phyloP scores from a whole-genome alignment of 2,888 invertebrate genomes.

The Scaeva pyrastri region DNA sequence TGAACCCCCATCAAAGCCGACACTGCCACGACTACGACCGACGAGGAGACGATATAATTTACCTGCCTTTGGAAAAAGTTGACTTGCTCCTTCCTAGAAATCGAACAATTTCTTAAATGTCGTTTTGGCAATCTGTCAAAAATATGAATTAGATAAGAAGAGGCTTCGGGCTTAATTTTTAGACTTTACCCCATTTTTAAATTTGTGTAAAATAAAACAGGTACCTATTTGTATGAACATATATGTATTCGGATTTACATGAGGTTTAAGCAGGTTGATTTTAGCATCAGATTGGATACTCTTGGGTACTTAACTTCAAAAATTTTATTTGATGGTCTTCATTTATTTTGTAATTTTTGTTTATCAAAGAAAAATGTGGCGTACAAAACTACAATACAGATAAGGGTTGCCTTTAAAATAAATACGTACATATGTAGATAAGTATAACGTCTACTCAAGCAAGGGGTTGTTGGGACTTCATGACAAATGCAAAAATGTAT shows the following conservation, averaged over 20 bases:
- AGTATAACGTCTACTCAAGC: not conserved
- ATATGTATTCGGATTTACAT: no score
- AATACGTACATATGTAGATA: no score
- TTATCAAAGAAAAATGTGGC: no score
- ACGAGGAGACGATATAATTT: not conserved
- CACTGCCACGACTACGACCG: no score
- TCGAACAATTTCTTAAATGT: not conserved
- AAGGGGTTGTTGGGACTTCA: conserved; percentile 21
- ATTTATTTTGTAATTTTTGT: no score
- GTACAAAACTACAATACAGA: not conserved
- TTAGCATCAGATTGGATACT: no score
- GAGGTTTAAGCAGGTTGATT: no score
- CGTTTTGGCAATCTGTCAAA: conserved; percentile 66
- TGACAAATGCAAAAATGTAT: conserved; percentile 32
- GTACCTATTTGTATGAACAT: no score
- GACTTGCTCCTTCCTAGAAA: conserved; percentile 68
- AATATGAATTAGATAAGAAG: conserved; percentile 51
- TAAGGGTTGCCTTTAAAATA: not conserved
- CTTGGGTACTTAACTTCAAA: no score
- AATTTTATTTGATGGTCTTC: no score
- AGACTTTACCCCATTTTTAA: conserved; percentile 32
- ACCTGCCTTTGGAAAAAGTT: conserved; percentile 20
- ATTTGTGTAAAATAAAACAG: not conserved
- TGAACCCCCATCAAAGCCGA: conserved; percentile 21
- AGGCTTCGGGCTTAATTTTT: conserved; percentile 47